Base-by-base conservation (phyloP, 2,113 vertebrate genomes). In the Sylvietta virens region DNA sequence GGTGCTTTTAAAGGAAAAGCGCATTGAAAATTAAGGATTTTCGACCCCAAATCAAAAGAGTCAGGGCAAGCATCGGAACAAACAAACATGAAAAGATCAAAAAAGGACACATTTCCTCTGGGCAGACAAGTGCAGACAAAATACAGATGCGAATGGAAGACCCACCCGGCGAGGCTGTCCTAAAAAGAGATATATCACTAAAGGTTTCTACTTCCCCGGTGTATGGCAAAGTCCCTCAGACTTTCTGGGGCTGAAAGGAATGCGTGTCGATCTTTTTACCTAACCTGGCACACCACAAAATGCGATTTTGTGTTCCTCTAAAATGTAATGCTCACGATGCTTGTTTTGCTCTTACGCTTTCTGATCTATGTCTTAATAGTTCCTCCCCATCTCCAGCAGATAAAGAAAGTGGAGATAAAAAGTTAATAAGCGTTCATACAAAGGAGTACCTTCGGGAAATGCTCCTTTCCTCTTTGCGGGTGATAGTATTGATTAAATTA, bases 401-500 rank as follows among this genome's bases (percentile, higher is more conserved):
- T 93, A 96, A 95, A 97, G 81, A 69, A 95, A 96, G 88, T 73
- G 78, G 90, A 97, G 95, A 97, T 96, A 97, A 97, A 95, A 96
- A 98, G 96, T 97, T 95, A 97, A 95, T 96, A 98, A 95, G 87
- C 89, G 81, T 94, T 97, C 95, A 86, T 60, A 94, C 62, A 62
- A 90, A 79, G 87, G 82, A 86, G 78, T 94, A 76, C 94, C 88
- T 95, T 89, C 54, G 37, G 50, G 81, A 92, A 90, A 60, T 22
- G 56, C 94, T 61, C 64, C 85, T 94, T 88, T 78, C 74, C 76
- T 90, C 94, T 97, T 97, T 78, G 82, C 51, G 95, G 92, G 80
- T 96, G 94, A 96, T 33, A 86, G 81, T 96, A 98, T 98, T 97
- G 98, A 98, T 97, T 98, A 97, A 97, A 97, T 97, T 98, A 98